Base-by-base conservation (phyloP, 2,113 vertebrate species). In the Anhinga anhinga region DNA sequence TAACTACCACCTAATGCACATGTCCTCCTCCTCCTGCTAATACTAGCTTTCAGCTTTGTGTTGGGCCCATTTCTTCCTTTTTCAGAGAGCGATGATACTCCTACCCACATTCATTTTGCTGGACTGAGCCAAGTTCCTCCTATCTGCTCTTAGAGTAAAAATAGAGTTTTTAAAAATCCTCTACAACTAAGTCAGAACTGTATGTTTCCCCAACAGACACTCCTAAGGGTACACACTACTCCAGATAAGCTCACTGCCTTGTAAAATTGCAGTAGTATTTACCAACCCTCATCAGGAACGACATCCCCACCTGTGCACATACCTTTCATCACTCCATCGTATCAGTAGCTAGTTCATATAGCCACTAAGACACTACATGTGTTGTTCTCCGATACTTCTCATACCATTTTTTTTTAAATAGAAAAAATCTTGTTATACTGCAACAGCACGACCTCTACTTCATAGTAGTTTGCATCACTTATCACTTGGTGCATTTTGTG, bases 391-490 rank as follows among this genome's bases (percentile, higher is more conserved):
- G 40, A 34, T 50, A 29, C 27, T 77, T 62, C 20, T 45, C 4
- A 1, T 6, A 40, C 5, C 6, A 7, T 13, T 1, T 36, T 3
- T 71, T 23, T 21, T 38, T 19, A 1, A 63, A 56, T 3, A 77
- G 11, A 50, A 29, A 29, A 58, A 86, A 55, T 15, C 9, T 23
- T 16, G 14, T 38, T n/a, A 32, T 2, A 73, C 7, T 4, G 5
- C 40, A 23, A 56, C 67, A 79, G 26, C 19, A 7, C 3, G 1
- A 69, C 29, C 82, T 76, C 38, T 49, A 1, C 56, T 79, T 61
- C 2, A 1, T 2, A 32, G 34, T 3, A 69, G 26, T 30, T 40
- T 8, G 38, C 49, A 80, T 23, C 45, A 52, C 17, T 22, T 11
- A 83, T 7, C 56, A 26, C 30, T 47, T 13, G 23, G 58, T 38